Percentiles rank a stretch among this genome's conserved stretches.
These are phyloP conservation scores for Lasioglossum pauxillum DNA, from an alignment of 2,888 invertebrate genomes.

Conservation along the genomic window DNA sequence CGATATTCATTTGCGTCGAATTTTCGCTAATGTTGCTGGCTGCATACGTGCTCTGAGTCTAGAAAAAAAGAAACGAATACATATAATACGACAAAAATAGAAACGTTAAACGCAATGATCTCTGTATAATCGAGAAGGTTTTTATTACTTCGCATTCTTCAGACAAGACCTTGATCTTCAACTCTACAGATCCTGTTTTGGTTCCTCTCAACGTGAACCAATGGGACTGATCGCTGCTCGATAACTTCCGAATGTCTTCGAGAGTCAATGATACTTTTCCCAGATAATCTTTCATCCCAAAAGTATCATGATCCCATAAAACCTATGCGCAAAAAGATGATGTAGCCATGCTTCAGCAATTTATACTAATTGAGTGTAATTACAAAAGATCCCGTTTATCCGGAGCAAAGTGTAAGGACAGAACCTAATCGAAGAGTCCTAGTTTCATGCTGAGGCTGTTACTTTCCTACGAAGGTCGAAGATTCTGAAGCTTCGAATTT, in stretches of 20 bases:
- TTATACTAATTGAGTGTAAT: neutral
- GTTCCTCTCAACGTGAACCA: slow-evolving; percentile 85
- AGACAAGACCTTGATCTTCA: slow-evolving; percentile 83
- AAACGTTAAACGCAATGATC: neutral
- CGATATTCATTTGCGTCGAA: slow-evolving; percentile 68
- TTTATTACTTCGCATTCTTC: slow-evolving; percentile 79
- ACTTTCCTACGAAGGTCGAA: too few species aligned
- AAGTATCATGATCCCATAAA: slow-evolving; percentile 86
- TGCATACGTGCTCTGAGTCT: slow-evolving; percentile 80
- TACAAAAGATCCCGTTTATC: neutral
- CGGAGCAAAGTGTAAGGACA: neutral
- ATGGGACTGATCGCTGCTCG: slow-evolving; percentile 82
- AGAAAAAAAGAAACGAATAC: neutral
- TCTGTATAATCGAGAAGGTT: neutral
- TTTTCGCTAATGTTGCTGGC: slow-evolving; percentile 78
- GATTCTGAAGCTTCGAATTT: too few species aligned
- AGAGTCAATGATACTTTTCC: slow-evolving; percentile 85
- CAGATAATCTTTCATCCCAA: slow-evolving; percentile 86
- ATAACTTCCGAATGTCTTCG: slow-evolving; percentile 85
- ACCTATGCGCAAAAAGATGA: slow-evolving; percentile 75
- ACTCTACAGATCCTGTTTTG: slow-evolving; percentile 85
- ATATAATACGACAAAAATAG: neutral
- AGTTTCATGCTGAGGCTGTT: too few species aligned
- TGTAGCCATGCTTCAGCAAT: neutral
- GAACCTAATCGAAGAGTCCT: neutral